Percentiles rank a stretch among this genome's conserved stretches.
Conservation (phyloP, 2,113 vertebrate genomes). For the Callaeas wilsoni region DNA sequence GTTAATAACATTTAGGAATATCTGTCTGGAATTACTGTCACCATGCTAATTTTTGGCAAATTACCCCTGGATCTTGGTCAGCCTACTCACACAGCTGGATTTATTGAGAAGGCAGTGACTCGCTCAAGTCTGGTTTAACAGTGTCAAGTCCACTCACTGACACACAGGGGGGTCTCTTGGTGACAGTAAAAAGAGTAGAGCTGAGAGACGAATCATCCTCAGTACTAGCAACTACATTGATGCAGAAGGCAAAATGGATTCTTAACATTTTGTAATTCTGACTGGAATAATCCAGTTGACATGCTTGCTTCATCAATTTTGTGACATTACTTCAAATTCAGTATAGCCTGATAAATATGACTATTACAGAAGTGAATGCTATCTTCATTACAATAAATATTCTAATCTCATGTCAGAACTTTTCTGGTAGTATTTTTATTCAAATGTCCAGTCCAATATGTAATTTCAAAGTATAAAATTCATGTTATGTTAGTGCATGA, state of each 20-base stretch:
- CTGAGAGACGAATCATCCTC: neutral
- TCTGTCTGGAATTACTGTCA: neutral
- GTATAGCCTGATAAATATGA: neutral
- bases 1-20: constrained; percentile 14
- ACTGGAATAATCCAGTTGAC: neutral
- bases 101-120: neutral
- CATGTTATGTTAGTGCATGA: neutral
- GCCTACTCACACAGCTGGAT: neutral
- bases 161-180: neutral
- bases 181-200: neutral
- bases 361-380: neutral
- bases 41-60: constrained; percentile 18
- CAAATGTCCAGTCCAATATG: neutral
- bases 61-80: neutral
- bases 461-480: neutral
- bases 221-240: neutral
- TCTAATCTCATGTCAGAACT: neutral
- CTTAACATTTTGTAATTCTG: neutral
- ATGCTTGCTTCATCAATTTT: neutral
- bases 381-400: neutral
- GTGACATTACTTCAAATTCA: neutral
- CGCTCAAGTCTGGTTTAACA: neutral
- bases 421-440: neutral
- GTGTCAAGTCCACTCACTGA: neutral
- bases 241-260: neutral